These are phyloP conservation scores for Ennomos erosarius DNA, from an alignment of 2,888 invertebrate species.

Conservation along the genomic window DNA sequence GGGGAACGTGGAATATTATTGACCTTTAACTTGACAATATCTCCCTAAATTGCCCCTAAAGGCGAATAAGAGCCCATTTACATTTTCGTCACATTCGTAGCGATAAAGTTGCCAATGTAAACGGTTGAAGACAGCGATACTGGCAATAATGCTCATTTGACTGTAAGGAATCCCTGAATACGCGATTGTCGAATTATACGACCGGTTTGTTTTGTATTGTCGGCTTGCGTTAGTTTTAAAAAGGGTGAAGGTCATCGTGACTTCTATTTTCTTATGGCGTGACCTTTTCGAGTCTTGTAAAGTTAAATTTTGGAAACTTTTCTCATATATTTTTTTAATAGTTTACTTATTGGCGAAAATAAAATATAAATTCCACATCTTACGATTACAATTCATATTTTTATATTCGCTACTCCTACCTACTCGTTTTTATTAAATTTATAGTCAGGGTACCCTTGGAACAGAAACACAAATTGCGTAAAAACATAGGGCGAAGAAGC, in stretches of 20 bases:
- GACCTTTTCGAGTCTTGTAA: slow-evolving; percentile 1
- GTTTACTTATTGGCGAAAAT: too few relatives aligned
- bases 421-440: too few relatives aligned
- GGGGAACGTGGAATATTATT: slow-evolving; percentile 46
- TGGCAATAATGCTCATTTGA: slow-evolving; percentile 69
- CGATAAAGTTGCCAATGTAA: slow-evolving; percentile 69
- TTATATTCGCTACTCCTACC: too few relatives aligned
- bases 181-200: slow-evolving; percentile 57
- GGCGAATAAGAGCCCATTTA: slow-evolving; percentile 59
- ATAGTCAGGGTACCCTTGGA: too few relatives aligned
- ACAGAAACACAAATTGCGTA: too few relatives aligned
- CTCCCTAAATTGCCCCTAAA: slow-evolving; percentile 54
- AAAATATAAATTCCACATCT: too few relatives aligned
- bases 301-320: slow-evolving; percentile 1
- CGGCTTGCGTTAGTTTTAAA: slow-evolving; percentile 18
- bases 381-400: too few relatives aligned
- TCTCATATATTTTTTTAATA: slow-evolving; percentile 7
- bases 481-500: too few relatives aligned
- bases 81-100: slow-evolving; percentile 73
- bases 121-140: slow-evolving; percentile 66
- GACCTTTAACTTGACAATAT: slow-evolving; percentile 55
- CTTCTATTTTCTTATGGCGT: slow-evolving; percentile 7
- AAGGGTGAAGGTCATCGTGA: slow-evolving; percentile 11
- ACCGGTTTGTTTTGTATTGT: slow-evolving; percentile 40
- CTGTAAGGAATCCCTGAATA: slow-evolving; percentile 56